Evolutionary conservation across 2,888 invertebrate genomes (phyloP).

Genomic region (Mesorhabditis belari): DNA sequence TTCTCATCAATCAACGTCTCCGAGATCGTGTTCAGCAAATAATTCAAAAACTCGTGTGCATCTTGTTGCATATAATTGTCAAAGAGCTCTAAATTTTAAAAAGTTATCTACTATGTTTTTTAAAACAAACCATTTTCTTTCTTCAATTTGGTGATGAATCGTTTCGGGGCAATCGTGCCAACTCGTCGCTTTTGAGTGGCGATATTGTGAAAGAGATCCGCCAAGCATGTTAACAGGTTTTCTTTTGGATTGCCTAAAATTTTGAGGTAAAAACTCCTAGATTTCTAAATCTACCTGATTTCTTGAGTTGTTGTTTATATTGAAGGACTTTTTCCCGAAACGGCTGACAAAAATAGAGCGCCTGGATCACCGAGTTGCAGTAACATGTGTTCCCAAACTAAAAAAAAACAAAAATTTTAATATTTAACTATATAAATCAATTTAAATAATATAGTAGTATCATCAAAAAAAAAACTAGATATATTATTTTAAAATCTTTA

Average conservation of each 20-base stretch:
- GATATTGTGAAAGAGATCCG: constrained; percentile 96
- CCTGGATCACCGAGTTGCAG: constrained; percentile 98
- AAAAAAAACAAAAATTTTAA: constrained; percentile 30
- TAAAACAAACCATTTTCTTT: constrained; percentile 81
- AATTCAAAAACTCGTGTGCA: constrained; percentile 99
- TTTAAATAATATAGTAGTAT: too few species aligned
- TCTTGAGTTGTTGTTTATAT: constrained; percentile 68
- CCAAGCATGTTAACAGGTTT: constrained; percentile 90
- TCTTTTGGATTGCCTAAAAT: constrained; percentile 66
- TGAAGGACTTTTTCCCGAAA: constrained; percentile 96
- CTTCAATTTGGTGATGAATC: constrained; percentile 92
- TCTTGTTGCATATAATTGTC: constrained; percentile 97
- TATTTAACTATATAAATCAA: neutral
- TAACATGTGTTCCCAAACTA: constrained; percentile 98
- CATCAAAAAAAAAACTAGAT: neutral
- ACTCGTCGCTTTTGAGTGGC: constrained; percentile 99
- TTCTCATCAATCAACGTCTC: constrained; percentile 70
- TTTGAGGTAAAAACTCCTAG: constrained; percentile 12
- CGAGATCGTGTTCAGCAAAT: constrained; percentile 94
- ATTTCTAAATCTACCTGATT: constrained; percentile 27
- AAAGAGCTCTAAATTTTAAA: constrained; percentile 76
- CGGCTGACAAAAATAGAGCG: constrained; percentile 96
- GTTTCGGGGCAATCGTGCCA: constrained; percentile 97
- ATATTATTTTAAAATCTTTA: neutral
- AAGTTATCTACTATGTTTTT: neutral